phyloP scores from a whole-genome alignment of 2,113 vertebrate genomes.

The Protomyctophum bolini region DNA sequence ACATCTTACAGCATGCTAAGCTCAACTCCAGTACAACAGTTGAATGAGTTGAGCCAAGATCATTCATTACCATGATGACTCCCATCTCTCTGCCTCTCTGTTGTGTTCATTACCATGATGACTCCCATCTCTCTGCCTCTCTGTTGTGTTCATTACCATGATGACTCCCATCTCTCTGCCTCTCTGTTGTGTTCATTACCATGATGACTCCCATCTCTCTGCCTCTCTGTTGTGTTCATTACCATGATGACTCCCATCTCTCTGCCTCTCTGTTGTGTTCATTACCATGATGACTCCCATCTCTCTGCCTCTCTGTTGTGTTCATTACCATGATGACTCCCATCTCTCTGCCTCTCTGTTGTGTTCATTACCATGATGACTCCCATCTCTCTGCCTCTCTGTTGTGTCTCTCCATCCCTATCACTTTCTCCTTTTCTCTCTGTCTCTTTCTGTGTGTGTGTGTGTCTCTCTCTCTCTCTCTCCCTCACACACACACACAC shows the following conservation, averaged over 20 bases:
- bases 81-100: conserved; percentile 18
- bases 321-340: conserved; percentile 2
- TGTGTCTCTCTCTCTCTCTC: too few relatives aligned
- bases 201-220: conserved; percentile 5
- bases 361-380: conserved; percentile 5
- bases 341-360: conserved; percentile 8
- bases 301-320: conserved; percentile 3
- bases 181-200: too few relatives aligned
- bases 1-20: conserved; percentile 36
- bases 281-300: conserved; percentile 6
- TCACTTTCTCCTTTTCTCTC: not conserved
- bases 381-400: conserved; percentile 18
- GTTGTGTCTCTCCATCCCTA: conserved; percentile 7
- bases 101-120: conserved; percentile 11
- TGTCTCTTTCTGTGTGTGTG: not conserved
- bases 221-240: too few relatives aligned
- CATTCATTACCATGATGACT: conserved; percentile 12
- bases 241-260: conserved; percentile 6
- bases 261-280: too few relatives aligned
- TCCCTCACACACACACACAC: not conserved
- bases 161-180: conserved; percentile 3
- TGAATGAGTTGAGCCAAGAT: conserved; percentile 35
- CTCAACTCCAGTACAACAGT: conserved; percentile 40
- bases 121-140: conserved; percentile 2
- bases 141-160: too few relatives aligned